Percentiles rank a stretch among this genome's conserved stretches.
Evolutionary conservation across 2,888 invertebrate genomes (phyloP).

Genomic region (Cosmia pyralina): DNA sequence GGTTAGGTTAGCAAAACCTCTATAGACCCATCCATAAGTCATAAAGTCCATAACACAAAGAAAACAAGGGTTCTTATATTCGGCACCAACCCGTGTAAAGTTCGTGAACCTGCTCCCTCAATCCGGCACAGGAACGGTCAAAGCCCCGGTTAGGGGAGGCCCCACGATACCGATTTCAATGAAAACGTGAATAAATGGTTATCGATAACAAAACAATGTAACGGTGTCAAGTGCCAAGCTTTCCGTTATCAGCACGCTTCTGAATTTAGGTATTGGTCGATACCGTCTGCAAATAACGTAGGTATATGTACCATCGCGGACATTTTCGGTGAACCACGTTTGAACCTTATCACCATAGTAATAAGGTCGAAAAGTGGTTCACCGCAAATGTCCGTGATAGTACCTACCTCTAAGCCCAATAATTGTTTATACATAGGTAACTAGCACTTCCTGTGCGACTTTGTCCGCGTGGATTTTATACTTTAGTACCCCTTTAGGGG

Average conservation of each 20-base stretch:
- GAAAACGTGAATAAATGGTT: conserved; percentile 58
- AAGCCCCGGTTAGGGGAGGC: conserved; percentile 46
- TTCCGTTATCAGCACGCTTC: conserved; percentile 42
- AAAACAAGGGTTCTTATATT: conserved; percentile 12
- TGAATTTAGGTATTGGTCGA: conserved; percentile 31
- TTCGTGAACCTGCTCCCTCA: conserved; percentile 33
- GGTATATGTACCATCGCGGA: too few relatives aligned
- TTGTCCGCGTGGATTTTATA: too few relatives aligned
- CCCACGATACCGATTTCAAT: conserved; percentile 42
- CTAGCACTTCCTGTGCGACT: too few relatives aligned
- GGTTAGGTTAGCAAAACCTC: not conserved
- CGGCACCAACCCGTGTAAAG: conserved; percentile 13
- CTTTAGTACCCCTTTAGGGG: too few relatives aligned
- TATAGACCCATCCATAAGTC: not conserved
- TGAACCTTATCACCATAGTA: too few relatives aligned
- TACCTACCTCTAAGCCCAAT: not conserved
- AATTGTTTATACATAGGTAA: not conserved
- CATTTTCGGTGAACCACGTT: too few relatives aligned
- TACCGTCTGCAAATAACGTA: conserved; percentile 16
- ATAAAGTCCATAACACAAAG: not conserved
- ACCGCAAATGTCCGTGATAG: too few relatives aligned
- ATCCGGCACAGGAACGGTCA: conserved; percentile 38
- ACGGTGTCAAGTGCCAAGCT: conserved; percentile 54
- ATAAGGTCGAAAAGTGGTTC: too few relatives aligned
- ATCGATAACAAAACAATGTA: conserved; percentile 54